Conservation (phyloP, 1,140 invertebrate genomes). For the Tetramorium parvispinum region DNA sequence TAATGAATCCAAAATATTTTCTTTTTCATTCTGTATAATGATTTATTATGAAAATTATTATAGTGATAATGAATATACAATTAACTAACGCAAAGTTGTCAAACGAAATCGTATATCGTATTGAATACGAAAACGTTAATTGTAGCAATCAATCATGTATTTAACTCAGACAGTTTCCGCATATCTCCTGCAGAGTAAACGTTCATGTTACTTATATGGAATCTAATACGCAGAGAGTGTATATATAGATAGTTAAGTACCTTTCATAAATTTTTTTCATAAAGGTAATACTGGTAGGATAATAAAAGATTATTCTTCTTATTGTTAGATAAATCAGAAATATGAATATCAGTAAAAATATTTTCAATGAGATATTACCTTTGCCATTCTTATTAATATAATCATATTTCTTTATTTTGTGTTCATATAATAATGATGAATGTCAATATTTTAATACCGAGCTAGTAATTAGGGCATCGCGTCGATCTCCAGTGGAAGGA, state of each 20-base stretch:
- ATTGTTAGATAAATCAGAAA: conserved; percentile 10
- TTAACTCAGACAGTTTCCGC: background rate
- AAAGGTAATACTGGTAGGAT: background rate
- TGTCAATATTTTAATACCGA: background rate
- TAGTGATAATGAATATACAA: background rate
- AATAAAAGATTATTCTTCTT: background rate
- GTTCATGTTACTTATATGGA: background rate
- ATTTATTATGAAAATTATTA: background rate
- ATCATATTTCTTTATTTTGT: background rate
- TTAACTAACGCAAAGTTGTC: background rate
- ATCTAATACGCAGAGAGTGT: background rate
- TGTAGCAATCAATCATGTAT: conserved; percentile 4
- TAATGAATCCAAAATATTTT: background rate
- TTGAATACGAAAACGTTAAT: conserved; percentile 6
- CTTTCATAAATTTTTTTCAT: background rate
- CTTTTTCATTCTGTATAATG: background rate
- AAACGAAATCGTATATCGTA: background rate
- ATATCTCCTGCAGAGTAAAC: background rate
- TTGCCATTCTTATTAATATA: background rate
- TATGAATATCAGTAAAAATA: background rate
- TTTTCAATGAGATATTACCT: background rate
- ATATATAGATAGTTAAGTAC: background rate
- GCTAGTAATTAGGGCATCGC: background rate
- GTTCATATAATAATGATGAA: background rate
- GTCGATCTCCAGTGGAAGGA: background rate